A percentile compares a stretch with the other conserved stretches of the same genome.
These are phyloP conservation scores for Dione vanillae DNA, from an alignment of 2,888 invertebrate genomes.

Conservation along the genomic window DNA sequence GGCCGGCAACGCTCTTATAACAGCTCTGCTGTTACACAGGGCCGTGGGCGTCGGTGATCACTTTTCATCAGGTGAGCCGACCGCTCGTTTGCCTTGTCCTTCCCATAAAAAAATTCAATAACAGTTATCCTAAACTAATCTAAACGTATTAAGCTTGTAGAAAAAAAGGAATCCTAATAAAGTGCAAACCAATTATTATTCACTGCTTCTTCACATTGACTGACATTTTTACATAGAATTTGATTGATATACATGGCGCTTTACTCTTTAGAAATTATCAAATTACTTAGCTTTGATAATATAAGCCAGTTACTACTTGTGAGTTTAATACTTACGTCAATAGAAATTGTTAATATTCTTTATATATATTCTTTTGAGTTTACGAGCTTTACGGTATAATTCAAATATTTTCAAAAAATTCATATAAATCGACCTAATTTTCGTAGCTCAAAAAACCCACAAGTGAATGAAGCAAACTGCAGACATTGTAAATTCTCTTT, in stretches of 20 bases:
- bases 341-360: slow-evolving; percentile 15
- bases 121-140: too few relatives aligned
- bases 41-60: too few relatives aligned
- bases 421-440: slow-evolving; percentile 42
- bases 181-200: too few relatives aligned
- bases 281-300: background rate
- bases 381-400: background rate
- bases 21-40: too few relatives aligned
- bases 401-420: slow-evolving; percentile 18
- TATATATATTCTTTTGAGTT: background rate
- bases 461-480: slow-evolving; percentile 43
- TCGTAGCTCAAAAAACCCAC: slow-evolving; percentile 35
- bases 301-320: background rate
- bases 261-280: background rate
- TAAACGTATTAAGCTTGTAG: too few relatives aligned
- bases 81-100: too few relatives aligned
- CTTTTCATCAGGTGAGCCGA: too few relatives aligned
- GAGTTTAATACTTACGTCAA: background rate
- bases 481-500: slow-evolving; percentile 47
- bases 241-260: background rate
- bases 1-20: too few relatives aligned
- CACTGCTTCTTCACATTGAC: too few relatives aligned
- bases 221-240: background rate
- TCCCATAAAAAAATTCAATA: too few relatives aligned
- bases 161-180: too few relatives aligned